Evolutionary conservation across 2,797 vertebrate species (phyloP).

Genomic region (Halcyon smyrnensis): DNA sequence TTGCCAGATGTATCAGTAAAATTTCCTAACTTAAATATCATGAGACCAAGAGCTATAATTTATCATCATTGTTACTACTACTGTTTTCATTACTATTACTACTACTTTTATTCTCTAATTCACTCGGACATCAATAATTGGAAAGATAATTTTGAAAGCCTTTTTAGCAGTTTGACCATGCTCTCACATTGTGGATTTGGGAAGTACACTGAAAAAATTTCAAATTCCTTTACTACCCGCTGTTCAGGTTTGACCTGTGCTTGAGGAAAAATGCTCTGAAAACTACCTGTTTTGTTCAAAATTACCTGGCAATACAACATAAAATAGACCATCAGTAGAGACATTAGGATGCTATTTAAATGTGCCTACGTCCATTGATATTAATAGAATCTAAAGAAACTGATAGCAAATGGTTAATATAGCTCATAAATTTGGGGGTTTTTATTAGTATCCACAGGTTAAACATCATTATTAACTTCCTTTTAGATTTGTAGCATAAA

Average conservation of each 20-base stretch:
- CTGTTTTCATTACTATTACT: neutral
- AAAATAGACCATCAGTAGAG: neutral
- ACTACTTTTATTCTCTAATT: neutral
- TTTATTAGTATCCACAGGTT: neutral
- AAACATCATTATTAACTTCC: neutral
- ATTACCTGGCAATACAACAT: neutral
- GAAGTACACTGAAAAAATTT: neutral
- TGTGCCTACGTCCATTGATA: neutral
- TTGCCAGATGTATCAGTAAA: neutral
- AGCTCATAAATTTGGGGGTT: neutral
- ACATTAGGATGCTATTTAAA: neutral
- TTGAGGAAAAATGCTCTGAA: neutral
- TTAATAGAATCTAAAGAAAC: neutral
- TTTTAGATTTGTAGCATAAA: neutral
- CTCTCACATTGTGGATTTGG: neutral
- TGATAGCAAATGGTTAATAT: neutral
- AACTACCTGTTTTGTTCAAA: neutral
- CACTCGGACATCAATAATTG: neutral
- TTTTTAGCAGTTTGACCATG: neutral
- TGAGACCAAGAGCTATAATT: neutral
- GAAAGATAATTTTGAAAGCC: neutral
- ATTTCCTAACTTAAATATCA: slow-evolving; percentile 4
- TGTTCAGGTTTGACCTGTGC: neutral
- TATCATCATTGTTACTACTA: neutral
- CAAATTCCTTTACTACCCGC: neutral